These are phyloP conservation scores for Panonychus citri DNA, from an alignment of 1,140 invertebrate species.

Conservation along the genomic window DNA sequence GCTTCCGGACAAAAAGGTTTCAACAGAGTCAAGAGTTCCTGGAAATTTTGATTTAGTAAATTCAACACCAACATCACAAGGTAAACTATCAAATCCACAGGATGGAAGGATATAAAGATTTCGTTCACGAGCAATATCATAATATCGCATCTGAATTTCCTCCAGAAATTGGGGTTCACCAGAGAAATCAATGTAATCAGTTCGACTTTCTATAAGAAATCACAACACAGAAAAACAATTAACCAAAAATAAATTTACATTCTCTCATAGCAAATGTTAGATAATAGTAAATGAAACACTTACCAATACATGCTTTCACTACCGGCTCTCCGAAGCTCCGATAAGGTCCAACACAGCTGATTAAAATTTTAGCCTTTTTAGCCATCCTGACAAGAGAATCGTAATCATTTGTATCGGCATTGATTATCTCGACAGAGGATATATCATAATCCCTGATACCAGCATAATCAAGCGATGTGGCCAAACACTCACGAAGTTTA, in stretches of 20 bases:
- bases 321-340: conserved; percentile 69
- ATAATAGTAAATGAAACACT: too few species aligned
- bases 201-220: conserved; percentile 32
- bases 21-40: conserved; percentile 7
- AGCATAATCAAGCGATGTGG: not conserved
- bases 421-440: conserved; percentile 31
- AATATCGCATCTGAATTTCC: conserved; percentile 52
- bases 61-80: conserved; percentile 64
- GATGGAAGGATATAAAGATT: conserved; percentile 40
- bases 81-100: conserved; percentile 74
- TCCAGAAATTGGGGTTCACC: conserved; percentile 72
- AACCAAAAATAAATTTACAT: too few species aligned
- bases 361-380: conserved; percentile 38
- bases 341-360: conserved; percentile 59
- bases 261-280: too few species aligned
- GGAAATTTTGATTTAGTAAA: conserved; percentile 39
- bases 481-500: not conserved
- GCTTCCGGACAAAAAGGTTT: conserved; percentile 11
- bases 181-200: conserved; percentile 69
- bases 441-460: not conserved
- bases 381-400: conserved; percentile 50
- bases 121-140: conserved; percentile 45
- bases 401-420: conserved; percentile 49
- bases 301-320: conserved; percentile 58
- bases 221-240: not conserved